A percentile compares a stretch with the other conserved stretches of the same genome.
Evolutionary conservation across 2,113 vertebrate species (phyloP).

Genomic region (Anoplopoma fimbria): DNA sequence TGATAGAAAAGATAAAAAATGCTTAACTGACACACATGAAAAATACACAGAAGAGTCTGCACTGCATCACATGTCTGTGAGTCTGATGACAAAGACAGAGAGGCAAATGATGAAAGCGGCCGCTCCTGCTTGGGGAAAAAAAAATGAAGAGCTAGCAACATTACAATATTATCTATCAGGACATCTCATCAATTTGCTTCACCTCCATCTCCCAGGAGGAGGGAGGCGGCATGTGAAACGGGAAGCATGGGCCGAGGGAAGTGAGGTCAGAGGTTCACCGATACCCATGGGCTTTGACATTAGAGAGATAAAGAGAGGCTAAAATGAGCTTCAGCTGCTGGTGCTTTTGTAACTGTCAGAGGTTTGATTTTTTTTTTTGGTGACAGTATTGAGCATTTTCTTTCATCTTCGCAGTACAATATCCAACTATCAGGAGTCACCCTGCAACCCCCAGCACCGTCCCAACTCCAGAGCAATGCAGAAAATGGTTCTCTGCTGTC

Average conservation of each 20-base stretch:
- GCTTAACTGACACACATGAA: not conserved
- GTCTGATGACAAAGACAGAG: slow-evolving; percentile 14
- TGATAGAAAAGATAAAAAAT: not conserved
- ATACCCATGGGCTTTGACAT: slow-evolving; percentile 47
- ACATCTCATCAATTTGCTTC: slow-evolving; percentile 57
- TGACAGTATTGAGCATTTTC: slow-evolving; percentile 10
- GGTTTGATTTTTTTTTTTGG: not conserved
- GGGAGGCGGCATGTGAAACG: slow-evolving; percentile 25
- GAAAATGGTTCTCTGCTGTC: not conserved
- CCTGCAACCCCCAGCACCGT: not conserved
- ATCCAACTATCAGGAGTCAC: not conserved
- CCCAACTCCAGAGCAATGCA: not conserved
- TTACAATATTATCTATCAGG: slow-evolving; percentile 48
- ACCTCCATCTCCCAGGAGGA: slow-evolving; percentile 2
- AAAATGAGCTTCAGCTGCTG: slow-evolving; percentile 38
- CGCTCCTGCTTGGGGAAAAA: slow-evolving; percentile 1
- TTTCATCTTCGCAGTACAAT: not conserved
- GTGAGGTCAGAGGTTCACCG: slow-evolving; percentile 55
- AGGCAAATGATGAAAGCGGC: slow-evolving; percentile 11
- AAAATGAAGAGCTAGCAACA: slow-evolving; percentile 27
- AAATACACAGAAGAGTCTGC: not conserved
- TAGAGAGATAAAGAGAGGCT: slow-evolving; percentile 39
- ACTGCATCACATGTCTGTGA: not conserved
- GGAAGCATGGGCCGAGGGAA: not conserved
- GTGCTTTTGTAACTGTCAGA: slow-evolving; percentile 24